phyloP scores from a whole-genome alignment of 2,888 invertebrate species.

The Leucophenga montana region DNA sequence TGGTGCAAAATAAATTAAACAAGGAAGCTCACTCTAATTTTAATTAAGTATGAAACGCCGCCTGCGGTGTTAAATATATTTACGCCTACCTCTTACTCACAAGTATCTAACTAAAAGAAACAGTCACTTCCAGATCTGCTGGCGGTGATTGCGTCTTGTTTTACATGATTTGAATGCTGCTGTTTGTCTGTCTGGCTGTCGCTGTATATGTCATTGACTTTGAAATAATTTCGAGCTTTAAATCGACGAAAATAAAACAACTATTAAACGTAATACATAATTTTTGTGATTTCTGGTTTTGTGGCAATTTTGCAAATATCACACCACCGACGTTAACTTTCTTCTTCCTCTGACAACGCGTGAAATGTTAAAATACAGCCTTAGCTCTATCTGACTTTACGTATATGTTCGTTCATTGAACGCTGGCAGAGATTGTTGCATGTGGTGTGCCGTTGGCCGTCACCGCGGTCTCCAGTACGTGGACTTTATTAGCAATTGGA shows the following conservation, averaged over 20 bases:
- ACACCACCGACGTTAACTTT: background rate
- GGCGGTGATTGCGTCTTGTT: background rate
- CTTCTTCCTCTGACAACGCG: slow-evolving; percentile 4
- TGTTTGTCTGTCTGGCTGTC: background rate
- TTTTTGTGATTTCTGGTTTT: background rate
- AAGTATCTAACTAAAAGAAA: background rate
- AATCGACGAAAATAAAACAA: background rate
- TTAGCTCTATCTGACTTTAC: background rate
- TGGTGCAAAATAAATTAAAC: too few relatives aligned
- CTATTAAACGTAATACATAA: background rate
- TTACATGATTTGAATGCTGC: background rate
- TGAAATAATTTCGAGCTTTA: slow-evolving; percentile 13
- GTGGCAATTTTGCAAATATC: background rate
- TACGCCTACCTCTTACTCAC: background rate
- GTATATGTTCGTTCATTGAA: background rate
- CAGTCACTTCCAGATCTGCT: background rate
- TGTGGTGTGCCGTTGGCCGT: slow-evolving; percentile 8
- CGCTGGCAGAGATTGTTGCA: slow-evolving; percentile 13
- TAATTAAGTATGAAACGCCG: too few relatives aligned
- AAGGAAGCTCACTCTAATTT: too few relatives aligned
- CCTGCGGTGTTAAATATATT: background rate
- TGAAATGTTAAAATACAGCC: background rate
- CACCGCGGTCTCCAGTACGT: slow-evolving; percentile 50
- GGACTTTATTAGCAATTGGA: slow-evolving; percentile 62
- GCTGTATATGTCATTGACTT: slow-evolving; percentile 27